Evolutionary conservation across 1,140 invertebrate species (phyloP).

Genomic region (Drosophila jambulina): DNA sequence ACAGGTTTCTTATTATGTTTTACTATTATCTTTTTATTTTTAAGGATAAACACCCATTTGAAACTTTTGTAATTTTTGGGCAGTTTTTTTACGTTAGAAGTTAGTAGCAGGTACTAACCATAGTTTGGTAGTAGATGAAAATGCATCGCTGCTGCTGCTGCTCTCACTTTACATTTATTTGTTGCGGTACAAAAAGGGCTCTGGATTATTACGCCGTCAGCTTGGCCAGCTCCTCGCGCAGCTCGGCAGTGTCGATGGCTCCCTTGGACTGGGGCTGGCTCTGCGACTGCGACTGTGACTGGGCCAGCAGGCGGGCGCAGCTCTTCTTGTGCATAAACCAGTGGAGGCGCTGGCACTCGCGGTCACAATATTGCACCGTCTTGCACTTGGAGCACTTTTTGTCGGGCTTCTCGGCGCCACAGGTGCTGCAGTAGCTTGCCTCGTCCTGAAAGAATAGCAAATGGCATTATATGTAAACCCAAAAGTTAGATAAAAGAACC

Average conservation of each 20-base stretch:
- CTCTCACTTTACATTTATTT: constrained; percentile 42
- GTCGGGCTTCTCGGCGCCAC: constrained; percentile 93
- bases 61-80: constrained; percentile 9
- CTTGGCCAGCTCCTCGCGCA: constrained; percentile 74
- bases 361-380: constrained; percentile 96
- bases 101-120: constrained; percentile 16
- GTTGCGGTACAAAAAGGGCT: constrained; percentile 22
- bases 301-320: constrained; percentile 87
- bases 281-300: constrained; percentile 39
- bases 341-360: constrained; percentile 97
- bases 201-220: constrained; percentile 56
- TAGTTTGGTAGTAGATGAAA: constrained; percentile 27
- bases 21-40: constrained; percentile 8
- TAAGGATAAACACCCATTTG: neutral
- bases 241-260: constrained; percentile 67
- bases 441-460: constrained; percentile 86
- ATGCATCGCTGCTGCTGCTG: constrained; percentile 29
- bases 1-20: neutral
- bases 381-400: constrained; percentile 99
- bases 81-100: constrained; percentile 13
- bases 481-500: neutral
- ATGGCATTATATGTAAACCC: too few species aligned
- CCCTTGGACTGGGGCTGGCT: constrained; percentile 42
- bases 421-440: constrained; percentile 92
- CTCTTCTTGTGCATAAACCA: constrained; percentile 98